Percentiles rank a stretch among this genome's conserved stretches.
phyloP scores from a whole-genome alignment of 2,888 invertebrate species.

The Unio delphinus region DNA sequence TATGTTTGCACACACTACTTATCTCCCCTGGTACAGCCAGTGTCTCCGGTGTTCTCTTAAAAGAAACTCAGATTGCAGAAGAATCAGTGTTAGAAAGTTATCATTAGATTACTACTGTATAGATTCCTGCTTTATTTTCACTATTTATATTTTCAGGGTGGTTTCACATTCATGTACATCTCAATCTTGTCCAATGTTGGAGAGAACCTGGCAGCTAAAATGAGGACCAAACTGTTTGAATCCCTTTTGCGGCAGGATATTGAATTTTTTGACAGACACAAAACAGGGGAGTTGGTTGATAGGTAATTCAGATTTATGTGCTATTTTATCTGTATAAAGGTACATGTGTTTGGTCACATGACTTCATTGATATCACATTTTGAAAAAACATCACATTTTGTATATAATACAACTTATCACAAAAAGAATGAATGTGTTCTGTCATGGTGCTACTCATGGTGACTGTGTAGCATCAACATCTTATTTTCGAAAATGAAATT shows the following conservation, averaged over 20 bases:
- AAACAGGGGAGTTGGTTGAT: slow-evolving; percentile 93
- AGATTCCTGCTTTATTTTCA: neutral
- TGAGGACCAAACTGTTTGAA: slow-evolving; percentile 86
- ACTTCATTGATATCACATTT: too few relatives aligned
- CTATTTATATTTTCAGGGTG: slow-evolving; percentile 77
- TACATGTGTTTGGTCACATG: neutral
- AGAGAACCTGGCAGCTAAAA: slow-evolving; percentile 86
- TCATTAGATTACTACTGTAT: neutral
- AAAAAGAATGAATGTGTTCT: too few relatives aligned
- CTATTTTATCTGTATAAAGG: neutral
- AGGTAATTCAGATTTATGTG: slow-evolving; percentile 74
- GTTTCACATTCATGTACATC: slow-evolving; percentile 92
- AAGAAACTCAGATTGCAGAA: neutral
- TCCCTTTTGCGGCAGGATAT: slow-evolving; percentile 90
- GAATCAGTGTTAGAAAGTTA: neutral
- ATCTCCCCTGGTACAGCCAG: too few relatives aligned
- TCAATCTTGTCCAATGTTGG: slow-evolving; percentile 88
- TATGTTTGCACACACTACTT: too few relatives aligned
- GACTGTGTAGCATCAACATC: too few relatives aligned
- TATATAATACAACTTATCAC: too few relatives aligned
- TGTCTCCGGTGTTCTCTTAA: too few relatives aligned
- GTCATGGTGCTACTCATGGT: too few relatives aligned
- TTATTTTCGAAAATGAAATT: too few relatives aligned
- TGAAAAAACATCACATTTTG: too few relatives aligned
- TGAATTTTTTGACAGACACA: slow-evolving; percentile 89